phyloP scores from a whole-genome alignment of 2,888 invertebrate species.

The Plebejus argus region DNA sequence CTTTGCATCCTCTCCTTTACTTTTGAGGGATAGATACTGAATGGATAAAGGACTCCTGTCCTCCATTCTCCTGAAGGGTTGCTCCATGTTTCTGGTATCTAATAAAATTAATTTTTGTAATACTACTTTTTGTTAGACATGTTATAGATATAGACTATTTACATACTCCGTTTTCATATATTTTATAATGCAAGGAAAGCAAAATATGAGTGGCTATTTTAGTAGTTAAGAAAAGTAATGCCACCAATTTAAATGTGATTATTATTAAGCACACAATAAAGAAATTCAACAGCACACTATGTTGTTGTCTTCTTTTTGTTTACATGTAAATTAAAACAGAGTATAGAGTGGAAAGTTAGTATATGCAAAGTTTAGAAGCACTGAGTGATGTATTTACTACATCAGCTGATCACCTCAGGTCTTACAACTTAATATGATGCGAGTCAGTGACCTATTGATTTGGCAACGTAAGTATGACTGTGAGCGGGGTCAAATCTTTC shows the following conservation, averaged over 20 bases:
- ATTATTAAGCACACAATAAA: too few relatives aligned
- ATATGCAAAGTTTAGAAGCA: not conserved
- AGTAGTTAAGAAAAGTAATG: too few relatives aligned
- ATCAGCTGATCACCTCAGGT: slow-evolving; percentile 7
- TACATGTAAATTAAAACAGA: too few relatives aligned
- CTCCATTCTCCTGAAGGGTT: slow-evolving; percentile 93
- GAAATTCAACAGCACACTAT: too few relatives aligned
- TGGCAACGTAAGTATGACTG: not conserved
- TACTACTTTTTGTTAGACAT: too few relatives aligned
- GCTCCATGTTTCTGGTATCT: slow-evolving; percentile 91
- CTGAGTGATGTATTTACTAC: not conserved
- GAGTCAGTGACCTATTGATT: slow-evolving; percentile 20
- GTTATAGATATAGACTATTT: too few relatives aligned
- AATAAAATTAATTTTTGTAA: slow-evolving; percentile 37
- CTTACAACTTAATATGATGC: not conserved
- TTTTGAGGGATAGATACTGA: slow-evolving; percentile 92
- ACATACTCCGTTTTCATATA: too few relatives aligned
- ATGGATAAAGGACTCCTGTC: slow-evolving; percentile 92
- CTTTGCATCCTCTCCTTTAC: slow-evolving; percentile 90
- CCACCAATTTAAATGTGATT: too few relatives aligned
- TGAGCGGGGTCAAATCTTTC: slow-evolving; percentile 8
- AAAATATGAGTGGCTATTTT: too few relatives aligned
- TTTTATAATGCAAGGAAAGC: too few relatives aligned
- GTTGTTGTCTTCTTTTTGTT: too few relatives aligned
- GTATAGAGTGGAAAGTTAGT: too few relatives aligned